Evolutionary conservation across 2,888 invertebrate species (phyloP).

Genomic region (Aphrophora alni): DNA sequence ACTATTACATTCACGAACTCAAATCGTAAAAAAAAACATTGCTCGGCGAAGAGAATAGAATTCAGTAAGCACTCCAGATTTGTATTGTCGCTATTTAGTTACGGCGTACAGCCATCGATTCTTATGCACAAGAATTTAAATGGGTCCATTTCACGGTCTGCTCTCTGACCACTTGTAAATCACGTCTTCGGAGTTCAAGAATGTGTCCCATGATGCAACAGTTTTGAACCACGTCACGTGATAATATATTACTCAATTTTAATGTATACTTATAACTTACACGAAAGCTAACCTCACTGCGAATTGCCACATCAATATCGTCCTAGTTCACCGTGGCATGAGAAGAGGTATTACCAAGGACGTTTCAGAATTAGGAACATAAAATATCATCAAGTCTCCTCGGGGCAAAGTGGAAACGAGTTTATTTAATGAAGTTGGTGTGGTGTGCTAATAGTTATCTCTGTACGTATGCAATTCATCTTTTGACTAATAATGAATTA

Average conservation of each 20-base stretch:
- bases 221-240: not conserved
- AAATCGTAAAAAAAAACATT: too few species aligned
- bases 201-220: not conserved
- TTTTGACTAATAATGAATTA: not conserved
- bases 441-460: not conserved
- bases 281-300: not conserved
- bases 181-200: not conserved
- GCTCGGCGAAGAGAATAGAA: not conserved
- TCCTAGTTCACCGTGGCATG: too few species aligned
- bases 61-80: not conserved
- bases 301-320: not conserved
- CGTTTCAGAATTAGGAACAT: not conserved
- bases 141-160: not conserved
- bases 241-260: not conserved
- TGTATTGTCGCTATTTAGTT: not conserved
- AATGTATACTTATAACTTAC: not conserved
- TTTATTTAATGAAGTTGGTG: not conserved
- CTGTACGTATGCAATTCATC: not conserved
- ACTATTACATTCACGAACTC: too few species aligned
- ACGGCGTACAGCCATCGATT: not conserved
- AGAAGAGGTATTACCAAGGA: not conserved
- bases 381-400: not conserved
- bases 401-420: not conserved
- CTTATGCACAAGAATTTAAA: not conserved
- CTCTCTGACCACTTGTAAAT: not conserved